Evolutionary conservation across 2,113 vertebrate species (phyloP).

Genomic region (Istiophorus platypterus): DNA sequence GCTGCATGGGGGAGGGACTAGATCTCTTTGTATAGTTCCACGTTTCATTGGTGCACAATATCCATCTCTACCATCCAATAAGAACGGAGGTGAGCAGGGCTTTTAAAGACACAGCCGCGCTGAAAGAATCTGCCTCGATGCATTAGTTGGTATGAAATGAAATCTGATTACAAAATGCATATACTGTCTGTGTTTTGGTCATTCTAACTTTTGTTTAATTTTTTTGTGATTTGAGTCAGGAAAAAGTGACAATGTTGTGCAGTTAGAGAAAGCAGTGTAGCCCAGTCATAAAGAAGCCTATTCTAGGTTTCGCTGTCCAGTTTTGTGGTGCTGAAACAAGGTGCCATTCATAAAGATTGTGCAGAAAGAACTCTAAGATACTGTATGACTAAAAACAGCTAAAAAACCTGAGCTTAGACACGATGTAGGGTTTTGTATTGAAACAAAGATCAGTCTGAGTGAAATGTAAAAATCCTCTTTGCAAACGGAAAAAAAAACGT

Average conservation of each 20-base stretch:
- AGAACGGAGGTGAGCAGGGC: neutral
- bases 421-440: neutral
- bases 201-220: rapidly evolving
- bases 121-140: neutral
- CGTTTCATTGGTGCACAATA: conserved; percentile 80
- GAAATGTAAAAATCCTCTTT: neutral
- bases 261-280: neutral
- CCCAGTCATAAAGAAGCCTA: neutral
- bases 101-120: conserved; percentile 51
- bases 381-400: neutral
- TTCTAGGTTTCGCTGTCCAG: conserved; percentile 26
- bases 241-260: neutral
- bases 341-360: neutral
- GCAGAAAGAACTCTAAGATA: neutral
- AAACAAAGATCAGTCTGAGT: neutral
- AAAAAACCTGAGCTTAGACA: too few relatives aligned
- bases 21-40: conserved; percentile 81
- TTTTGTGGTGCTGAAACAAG: conserved; percentile 35
- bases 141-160: neutral
- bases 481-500: neutral
- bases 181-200: neutral
- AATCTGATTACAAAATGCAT: neutral
- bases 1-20: conserved; percentile 82
- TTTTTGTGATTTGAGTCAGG: neutral
- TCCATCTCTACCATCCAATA: conserved; percentile 75